Conservation (phyloP, 2,113 vertebrate genomes). For the Cinclus mexicanus region DNA sequence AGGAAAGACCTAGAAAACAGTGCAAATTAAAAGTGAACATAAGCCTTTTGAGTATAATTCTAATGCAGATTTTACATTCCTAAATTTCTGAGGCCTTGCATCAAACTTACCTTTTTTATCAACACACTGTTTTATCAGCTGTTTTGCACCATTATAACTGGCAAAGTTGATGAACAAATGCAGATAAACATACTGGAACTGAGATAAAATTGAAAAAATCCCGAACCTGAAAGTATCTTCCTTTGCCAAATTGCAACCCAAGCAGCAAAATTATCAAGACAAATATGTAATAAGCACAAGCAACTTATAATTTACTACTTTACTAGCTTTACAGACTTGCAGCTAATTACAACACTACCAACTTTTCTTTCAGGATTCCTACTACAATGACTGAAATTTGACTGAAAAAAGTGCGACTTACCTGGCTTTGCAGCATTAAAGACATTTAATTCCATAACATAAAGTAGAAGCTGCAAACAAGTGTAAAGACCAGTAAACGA, state of each 20-base stretch:
- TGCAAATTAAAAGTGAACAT: not conserved
- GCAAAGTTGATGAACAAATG: not conserved
- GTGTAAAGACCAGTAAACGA: not conserved
- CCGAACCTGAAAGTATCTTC: not conserved
- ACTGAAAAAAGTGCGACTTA: not conserved
- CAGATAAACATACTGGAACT: not conserved
- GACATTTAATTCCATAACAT: not conserved
- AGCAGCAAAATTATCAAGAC: not conserved
- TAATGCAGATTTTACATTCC: not conserved
- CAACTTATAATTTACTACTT: not conserved
- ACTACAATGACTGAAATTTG: not conserved
- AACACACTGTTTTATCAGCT: not conserved
- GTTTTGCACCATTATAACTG: not conserved
- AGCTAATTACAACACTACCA: not conserved
- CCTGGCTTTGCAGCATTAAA: not conserved
- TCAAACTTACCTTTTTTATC: not conserved
- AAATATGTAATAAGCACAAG: not conserved
- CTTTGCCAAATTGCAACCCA: not conserved
- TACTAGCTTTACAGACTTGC: not conserved
- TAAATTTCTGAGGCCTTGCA: not conserved
- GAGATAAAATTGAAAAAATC: not conserved
- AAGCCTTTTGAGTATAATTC: not conserved
- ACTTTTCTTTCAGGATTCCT: not conserved
- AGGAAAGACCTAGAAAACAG: not conserved
- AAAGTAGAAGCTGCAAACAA: not conserved